Evolutionary conservation across 1,140 invertebrate species (phyloP).

Genomic region (Microplitis mediator): DNA sequence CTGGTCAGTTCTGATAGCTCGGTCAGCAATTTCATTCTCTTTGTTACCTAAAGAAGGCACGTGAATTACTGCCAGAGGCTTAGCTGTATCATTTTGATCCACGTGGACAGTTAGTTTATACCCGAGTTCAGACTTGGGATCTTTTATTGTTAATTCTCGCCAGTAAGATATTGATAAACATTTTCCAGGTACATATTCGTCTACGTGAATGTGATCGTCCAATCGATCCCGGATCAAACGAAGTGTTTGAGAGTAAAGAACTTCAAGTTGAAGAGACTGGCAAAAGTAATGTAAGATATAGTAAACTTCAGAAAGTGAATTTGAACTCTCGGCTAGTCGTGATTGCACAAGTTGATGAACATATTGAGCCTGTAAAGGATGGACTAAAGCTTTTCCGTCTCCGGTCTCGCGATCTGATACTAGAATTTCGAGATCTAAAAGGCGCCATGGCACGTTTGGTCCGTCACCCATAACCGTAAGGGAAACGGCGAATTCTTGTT

Average conservation of each 20-base stretch:
- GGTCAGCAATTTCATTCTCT: conserved; percentile 77
- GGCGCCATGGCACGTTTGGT: conserved; percentile 88
- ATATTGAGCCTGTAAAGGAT: conserved; percentile 89
- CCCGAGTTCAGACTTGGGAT: conserved; percentile 82
- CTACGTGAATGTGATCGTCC: conserved; percentile 89
- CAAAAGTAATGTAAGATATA: conserved; percentile 92
- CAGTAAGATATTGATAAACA: conserved; percentile 92
- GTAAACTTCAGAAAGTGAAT: conserved; percentile 84
- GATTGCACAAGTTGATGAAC: conserved; percentile 91
- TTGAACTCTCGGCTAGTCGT: conserved; percentile 80
- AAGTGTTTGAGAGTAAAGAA: conserved; percentile 92
- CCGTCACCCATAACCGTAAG: conserved; percentile 97
- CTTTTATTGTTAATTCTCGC: conserved; percentile 71
- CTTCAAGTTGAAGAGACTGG: conserved; percentile 92
- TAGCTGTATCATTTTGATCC: conserved; percentile 79
- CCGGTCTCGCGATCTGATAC: conserved; percentile 97
- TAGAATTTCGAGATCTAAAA: conserved; percentile 92
- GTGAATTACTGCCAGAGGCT: conserved; percentile 85
- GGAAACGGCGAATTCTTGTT: conserved; percentile 95
- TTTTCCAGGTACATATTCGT: conserved; percentile 89
- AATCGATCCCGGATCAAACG: conserved; percentile 85
- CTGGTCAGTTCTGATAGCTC: conserved; percentile 83
- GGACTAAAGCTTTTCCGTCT: conserved; percentile 93
- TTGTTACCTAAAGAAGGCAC: conserved; percentile 81
- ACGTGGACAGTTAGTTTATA: conserved; percentile 89